Base-by-base conservation (phyloP, 2,888 invertebrate genomes). In the Sisyra terminalis region DNA sequence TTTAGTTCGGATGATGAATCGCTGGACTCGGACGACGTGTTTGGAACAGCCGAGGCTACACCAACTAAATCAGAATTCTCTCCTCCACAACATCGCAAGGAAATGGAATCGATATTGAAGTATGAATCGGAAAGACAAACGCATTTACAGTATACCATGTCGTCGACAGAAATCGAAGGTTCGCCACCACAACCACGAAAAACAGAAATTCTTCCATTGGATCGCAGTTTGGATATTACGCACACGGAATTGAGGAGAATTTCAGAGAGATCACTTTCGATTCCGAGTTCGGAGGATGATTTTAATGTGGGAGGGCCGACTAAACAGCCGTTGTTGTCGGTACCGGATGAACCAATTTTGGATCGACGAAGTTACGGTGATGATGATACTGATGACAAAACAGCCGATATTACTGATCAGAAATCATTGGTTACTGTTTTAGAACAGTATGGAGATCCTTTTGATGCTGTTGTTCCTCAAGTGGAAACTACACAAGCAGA, bases 1-100 rank as follows among this genome's bases (percentile, higher is more conserved):
- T 81, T 81, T 52, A 80, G 79, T 41, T 80, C 80, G 0, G 80
- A 81, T 50, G 80, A 81, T 52, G 80, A 81, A 61, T 80, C 79
- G 47, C 65, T 81, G 10, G 80, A 81, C 60, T 80, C 80, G 0
- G 80, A 81, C 57, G 80, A 81, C 57, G 80, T 81, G 1, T 81
- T 81, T 55, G 80, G 80, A 18, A 78, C 78, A 17, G 77, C 80
- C 1, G 80, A 81, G 60, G 78, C 79, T 11, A 78, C 78, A 44
- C 80, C 80, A 2, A 70, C 71, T 7, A 72, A 75, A 51, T 64
- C 80, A 30, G 80, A 81, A 55, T 80, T 80, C 57, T 80, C 80
- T 10, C 80, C 80, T 2, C 80, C 80, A 3, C 80, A 81, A 53
- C 80, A 79, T 31, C 69, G 80, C 6, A 80, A 80, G 58, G 80